Conservation (phyloP, 2,113 vertebrate genomes). For the Pedionomus torquatus region DNA sequence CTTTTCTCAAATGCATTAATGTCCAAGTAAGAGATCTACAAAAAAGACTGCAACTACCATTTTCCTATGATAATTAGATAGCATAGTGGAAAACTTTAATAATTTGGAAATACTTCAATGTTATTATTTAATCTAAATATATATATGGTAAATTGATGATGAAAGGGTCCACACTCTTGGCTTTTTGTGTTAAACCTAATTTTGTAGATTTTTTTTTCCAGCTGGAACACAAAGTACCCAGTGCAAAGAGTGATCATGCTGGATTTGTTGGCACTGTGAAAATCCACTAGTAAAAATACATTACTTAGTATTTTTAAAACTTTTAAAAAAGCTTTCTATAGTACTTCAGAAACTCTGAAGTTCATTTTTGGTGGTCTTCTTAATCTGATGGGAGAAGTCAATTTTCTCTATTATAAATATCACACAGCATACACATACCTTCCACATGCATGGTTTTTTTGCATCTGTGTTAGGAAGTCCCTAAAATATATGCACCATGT, state of each 20-base stretch:
- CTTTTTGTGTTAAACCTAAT: not conserved
- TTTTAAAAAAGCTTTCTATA: not conserved
- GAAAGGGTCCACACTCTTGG: not conserved
- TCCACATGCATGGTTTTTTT: too few species aligned
- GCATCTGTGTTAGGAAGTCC: too few species aligned
- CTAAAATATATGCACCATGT: not conserved
- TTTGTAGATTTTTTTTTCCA: not conserved
- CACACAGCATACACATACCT: rapidly evolving
- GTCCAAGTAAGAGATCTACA: not conserved
- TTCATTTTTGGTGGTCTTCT: not conserved
- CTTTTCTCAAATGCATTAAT: rapidly evolving
- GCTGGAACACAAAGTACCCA: not conserved
- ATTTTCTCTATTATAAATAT: not conserved
- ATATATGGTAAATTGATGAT: not conserved
- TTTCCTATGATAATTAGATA: not conserved
- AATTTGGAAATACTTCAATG: not conserved
- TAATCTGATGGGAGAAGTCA: not conserved
- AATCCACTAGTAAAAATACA: not conserved
- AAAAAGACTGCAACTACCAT: not conserved
- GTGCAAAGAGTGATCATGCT: not conserved
- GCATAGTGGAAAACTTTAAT: not conserved
- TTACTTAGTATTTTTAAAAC: not conserved
- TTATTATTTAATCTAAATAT: not conserved
- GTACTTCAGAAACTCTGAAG: not conserved
- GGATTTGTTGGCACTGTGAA: not conserved